These are phyloP conservation scores for Scaptomyza montana DNA, from an alignment of 1,140 invertebrate species.

Conservation along the genomic window DNA sequence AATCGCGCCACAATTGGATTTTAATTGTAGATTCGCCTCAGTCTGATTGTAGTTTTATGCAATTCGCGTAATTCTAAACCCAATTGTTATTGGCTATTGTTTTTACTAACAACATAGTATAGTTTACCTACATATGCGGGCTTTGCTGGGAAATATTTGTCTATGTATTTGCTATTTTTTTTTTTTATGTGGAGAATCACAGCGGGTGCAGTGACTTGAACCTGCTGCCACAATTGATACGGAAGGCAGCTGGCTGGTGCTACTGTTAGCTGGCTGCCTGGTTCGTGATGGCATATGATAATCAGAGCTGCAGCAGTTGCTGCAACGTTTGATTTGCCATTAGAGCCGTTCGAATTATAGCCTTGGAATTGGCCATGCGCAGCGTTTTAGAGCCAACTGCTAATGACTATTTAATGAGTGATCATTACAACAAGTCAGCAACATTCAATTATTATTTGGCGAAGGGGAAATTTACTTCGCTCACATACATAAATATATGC, in stretches of 20 bases:
- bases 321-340: conserved; percentile 43
- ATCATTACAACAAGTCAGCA: conserved; percentile 34
- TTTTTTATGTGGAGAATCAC: not conserved
- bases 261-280: not conserved
- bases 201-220: conserved; percentile 43
- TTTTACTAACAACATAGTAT: not conserved
- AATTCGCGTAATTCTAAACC: conserved; percentile 13
- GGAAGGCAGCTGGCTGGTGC: conserved; percentile 2
- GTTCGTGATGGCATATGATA: conserved; percentile 47
- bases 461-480: not conserved
- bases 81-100: not conserved
- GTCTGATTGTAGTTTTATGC: conserved; percentile 3
- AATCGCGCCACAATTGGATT: conserved; percentile 66
- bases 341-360: conserved; percentile 42
- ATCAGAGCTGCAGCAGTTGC: conserved; percentile 3
- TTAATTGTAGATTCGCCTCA: conserved; percentile 61
- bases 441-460: conserved; percentile 20
- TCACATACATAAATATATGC: too few relatives aligned
- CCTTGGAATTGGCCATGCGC: conserved; percentile 44
- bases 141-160: not conserved
- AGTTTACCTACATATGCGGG: not conserved
- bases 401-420: conserved; percentile 42
- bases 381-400: conserved; percentile 36
- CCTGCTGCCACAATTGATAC: conserved; percentile 36
- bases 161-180: not conserved